Percentiles rank a stretch among this genome's conserved stretches.
These are phyloP conservation scores for Drosophila oshimai DNA, from an alignment of 1,140 invertebrate species.

Conservation along the genomic window DNA sequence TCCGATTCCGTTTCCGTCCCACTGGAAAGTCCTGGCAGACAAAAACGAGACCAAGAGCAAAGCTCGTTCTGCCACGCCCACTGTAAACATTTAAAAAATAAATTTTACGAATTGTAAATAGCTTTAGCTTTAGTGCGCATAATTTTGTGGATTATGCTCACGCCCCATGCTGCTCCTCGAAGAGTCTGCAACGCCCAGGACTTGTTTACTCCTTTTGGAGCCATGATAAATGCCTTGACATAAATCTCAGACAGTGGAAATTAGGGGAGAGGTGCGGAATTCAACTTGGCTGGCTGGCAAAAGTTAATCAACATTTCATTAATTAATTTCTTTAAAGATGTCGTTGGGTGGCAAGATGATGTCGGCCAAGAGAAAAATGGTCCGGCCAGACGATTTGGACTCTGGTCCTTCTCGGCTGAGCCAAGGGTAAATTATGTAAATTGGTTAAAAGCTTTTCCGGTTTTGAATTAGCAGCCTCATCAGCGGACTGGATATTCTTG, in stretches of 20 bases:
- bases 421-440: conserved; percentile 74
- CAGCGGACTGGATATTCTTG: conserved; percentile 44
- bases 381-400: conserved; percentile 43
- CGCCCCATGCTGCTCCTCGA: conserved; percentile 45
- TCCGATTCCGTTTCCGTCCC: too few relatives aligned
- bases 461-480: conserved; percentile 80
- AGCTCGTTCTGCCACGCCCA: conserved; percentile 1
- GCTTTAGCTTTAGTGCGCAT: conserved; percentile 77
- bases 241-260: conserved; percentile 68
- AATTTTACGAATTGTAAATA: conserved; percentile 76
- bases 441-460: conserved; percentile 81
- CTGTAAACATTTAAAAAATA: conserved; percentile 55
- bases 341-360: conserved; percentile 35
- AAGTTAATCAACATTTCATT: conserved; percentile 82
- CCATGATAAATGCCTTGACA: conserved; percentile 77
- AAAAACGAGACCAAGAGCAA: conserved; percentile 9
- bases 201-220: conserved; percentile 71
- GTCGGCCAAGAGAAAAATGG: conserved; percentile 60
- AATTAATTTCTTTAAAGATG: conserved; percentile 82
- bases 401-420: conserved; percentile 21
- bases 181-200: conserved; percentile 50
- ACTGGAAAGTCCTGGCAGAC: conserved; percentile 1
- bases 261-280: not conserved
- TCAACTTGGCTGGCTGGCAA: conserved; percentile 61
- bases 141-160: conserved; percentile 77